phyloP scores from a whole-genome alignment of 2,888 invertebrate species.

The Deilephila porcellus region DNA sequence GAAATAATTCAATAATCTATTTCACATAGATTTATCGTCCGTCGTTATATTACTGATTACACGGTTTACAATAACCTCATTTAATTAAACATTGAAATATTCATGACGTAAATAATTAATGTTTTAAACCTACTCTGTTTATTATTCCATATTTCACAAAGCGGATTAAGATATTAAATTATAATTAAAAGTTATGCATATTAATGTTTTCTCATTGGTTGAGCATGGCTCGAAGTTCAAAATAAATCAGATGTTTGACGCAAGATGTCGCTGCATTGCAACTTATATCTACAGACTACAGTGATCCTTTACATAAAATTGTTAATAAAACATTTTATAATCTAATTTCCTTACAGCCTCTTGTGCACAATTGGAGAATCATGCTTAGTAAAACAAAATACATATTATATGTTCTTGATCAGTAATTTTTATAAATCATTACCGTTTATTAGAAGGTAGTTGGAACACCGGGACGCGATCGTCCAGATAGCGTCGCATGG shows the following conservation, averaged over 20 bases:
- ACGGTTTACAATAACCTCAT: too few relatives aligned
- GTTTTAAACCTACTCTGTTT: too few relatives aligned
- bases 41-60: too few relatives aligned
- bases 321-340: too few relatives aligned
- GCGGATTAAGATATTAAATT: background rate
- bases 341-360: too few relatives aligned
- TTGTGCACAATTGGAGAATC: too few relatives aligned
- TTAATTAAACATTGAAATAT: too few relatives aligned
- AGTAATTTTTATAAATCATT: constrained; percentile 35
- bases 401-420: background rate
- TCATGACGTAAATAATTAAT: too few relatives aligned
- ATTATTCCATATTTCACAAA: background rate
- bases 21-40: too few relatives aligned
- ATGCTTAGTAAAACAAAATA: too few relatives aligned
- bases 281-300: background rate
- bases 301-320: too few relatives aligned
- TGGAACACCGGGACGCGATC: constrained; percentile 77
- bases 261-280: background rate
- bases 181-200: background rate
- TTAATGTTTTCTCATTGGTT: background rate
- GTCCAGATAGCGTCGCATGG: constrained; percentile 96
- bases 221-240: background rate
- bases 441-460: constrained; percentile 80
- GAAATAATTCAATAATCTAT: too few relatives aligned
- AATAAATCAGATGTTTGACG: background rate